Percentiles rank a stretch among this genome's conserved stretches.
Conservation (phyloP, 2,888 invertebrate species). For the Morpho deidamia region DNA sequence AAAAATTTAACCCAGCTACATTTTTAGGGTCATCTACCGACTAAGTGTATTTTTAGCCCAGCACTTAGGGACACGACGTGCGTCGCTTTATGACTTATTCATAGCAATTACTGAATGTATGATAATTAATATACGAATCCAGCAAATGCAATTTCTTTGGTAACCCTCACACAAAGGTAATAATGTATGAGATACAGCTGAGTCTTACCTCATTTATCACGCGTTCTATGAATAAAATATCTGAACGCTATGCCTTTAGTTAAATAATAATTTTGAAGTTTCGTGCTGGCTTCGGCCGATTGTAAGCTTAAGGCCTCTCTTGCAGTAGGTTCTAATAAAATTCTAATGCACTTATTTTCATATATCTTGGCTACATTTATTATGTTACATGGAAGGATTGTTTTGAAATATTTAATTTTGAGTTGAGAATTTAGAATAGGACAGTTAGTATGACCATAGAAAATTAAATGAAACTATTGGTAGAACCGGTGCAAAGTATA, state of each 20-base stretch:
- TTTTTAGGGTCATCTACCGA: too few relatives aligned
- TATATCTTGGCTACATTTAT: too few relatives aligned
- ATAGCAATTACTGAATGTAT: neutral
- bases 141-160: constrained; percentile 4
- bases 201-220: constrained; percentile 70
- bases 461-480: too few relatives aligned
- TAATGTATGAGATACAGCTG: constrained; percentile 72
- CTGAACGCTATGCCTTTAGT: constrained; percentile 59
- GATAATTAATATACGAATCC: neutral
- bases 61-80: too few relatives aligned
- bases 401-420: too few relatives aligned
- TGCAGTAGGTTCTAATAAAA: neutral
- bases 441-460: too few relatives aligned
- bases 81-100: neutral
- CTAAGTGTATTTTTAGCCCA: too few relatives aligned
- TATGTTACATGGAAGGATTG: too few relatives aligned
- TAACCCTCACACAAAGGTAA: constrained; percentile 37
- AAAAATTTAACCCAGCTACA: too few relatives aligned
- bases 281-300: neutral
- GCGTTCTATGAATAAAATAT: constrained; percentile 73
- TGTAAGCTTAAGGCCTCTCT: neutral
- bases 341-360: too few relatives aligned
- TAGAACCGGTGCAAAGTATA: too few relatives aligned
- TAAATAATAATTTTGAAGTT: constrained; percentile 17
- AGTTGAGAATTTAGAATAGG: too few relatives aligned